Percentiles rank a stretch among this genome's conserved stretches.
Conservation (phyloP, 1,140 invertebrate genomes). For the Drosophila willistoni region DNA sequence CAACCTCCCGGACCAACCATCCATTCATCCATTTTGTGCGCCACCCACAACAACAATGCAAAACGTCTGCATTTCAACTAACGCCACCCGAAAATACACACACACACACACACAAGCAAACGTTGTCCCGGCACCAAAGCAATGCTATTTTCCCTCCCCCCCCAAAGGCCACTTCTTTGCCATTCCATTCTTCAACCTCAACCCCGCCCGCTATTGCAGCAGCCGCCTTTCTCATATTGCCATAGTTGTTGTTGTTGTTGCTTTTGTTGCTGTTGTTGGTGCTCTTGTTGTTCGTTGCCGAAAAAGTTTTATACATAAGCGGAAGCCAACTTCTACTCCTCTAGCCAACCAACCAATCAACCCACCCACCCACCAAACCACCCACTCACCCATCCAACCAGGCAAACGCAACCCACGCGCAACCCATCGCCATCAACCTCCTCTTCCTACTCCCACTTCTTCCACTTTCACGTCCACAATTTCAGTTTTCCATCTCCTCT, state of each 20-base stretch:
- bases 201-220: conserved; percentile 44
- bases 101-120: conserved; percentile 46
- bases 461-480: neutral
- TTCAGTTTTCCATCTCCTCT: conserved; percentile 3
- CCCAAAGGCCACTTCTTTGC: neutral
- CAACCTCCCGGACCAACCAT: conserved; percentile 15
- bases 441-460: neutral
- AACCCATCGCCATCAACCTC: neutral
- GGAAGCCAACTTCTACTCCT: conserved; percentile 24
- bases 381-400: too few relatives aligned
- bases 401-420: neutral
- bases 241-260: conserved; percentile 46
- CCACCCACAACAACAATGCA: conserved; percentile 74
- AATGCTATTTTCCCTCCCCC: conserved; percentile 8
- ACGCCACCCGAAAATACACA: conserved; percentile 70
- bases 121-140: conserved; percentile 23
- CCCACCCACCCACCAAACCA: neutral
- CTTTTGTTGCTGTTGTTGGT: conserved; percentile 45
- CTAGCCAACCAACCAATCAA: neutral
- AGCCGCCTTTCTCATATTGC: conserved; percentile 52
- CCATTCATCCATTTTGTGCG: conserved; percentile 41
- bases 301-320: conserved; percentile 77
- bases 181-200: neutral
- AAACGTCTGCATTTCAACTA: conserved; percentile 81
- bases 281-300: conserved; percentile 44